These are phyloP conservation scores for Aplysia californica DNA, from an alignment of 1,140 invertebrate genomes.

Conservation along the genomic window DNA sequence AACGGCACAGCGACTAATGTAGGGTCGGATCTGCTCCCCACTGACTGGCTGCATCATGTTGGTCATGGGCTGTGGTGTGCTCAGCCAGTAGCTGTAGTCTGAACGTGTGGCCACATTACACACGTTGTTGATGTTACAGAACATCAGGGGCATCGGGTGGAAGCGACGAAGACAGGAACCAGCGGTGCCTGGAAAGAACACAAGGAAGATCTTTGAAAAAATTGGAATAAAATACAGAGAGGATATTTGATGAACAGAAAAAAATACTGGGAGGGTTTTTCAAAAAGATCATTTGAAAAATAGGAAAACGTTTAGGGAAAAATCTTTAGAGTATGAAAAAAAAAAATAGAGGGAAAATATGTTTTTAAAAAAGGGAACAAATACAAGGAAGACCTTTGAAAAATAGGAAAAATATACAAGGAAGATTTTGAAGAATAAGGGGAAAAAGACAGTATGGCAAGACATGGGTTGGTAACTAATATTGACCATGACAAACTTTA, in stretches of 20 bases:
- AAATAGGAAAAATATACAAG: neutral
- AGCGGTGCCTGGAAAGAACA: constrained; percentile 63
- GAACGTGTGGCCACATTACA: constrained; percentile 65
- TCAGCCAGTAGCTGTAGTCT: constrained; percentile 68
- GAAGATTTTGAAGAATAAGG: constrained; percentile 11
- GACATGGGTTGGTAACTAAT: too few relatives aligned
- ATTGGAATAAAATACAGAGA: neutral
- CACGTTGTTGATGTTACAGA: constrained; percentile 67
- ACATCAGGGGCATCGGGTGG: constrained; percentile 68
- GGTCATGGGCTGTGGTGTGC: constrained; percentile 65
- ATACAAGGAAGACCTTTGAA: neutral
- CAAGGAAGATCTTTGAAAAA: too few relatives aligned
- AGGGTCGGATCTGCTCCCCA: constrained; percentile 51
- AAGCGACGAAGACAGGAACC: constrained; percentile 66
- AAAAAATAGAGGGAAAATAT: too few relatives aligned
- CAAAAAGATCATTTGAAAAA: too few relatives aligned
- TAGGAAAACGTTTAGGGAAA: too few relatives aligned
- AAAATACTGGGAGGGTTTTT: too few relatives aligned
- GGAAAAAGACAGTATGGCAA: too few relatives aligned
- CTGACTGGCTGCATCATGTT: constrained; percentile 61
- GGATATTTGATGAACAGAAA: constrained; percentile 3
- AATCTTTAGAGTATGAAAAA: too few relatives aligned
- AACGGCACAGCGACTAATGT: constrained; percentile 81
- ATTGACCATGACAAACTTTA: too few relatives aligned
- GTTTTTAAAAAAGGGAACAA: neutral